A percentile compares a stretch with the other conserved stretches of the same genome.
phyloP scores from a whole-genome alignment of 2,888 invertebrate species.

The Yponomeuta evonymella region DNA sequence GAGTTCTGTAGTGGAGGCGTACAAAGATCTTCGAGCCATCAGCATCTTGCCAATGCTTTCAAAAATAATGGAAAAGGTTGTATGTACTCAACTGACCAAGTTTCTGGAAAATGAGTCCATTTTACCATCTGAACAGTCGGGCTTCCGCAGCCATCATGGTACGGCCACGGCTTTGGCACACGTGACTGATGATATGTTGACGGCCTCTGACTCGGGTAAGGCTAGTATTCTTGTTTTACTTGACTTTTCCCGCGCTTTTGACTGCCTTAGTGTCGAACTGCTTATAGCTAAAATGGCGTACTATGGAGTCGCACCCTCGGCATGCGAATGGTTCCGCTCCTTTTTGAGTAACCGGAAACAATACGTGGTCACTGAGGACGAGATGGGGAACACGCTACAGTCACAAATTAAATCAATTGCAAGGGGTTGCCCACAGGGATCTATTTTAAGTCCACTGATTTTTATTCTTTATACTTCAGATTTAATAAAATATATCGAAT shows the following conservation, averaged over 20 bases:
- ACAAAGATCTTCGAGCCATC: no score
- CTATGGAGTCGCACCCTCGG: slow-evolving; percentile 14
- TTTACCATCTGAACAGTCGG: slow-evolving; percentile 1
- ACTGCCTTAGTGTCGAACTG: slow-evolving; percentile 22
- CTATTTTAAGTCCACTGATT: neutral
- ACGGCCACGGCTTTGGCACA: slow-evolving; percentile 26
- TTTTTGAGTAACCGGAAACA: slow-evolving; percentile 10
- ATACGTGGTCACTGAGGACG: neutral
- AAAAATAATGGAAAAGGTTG: slow-evolving; percentile 7
- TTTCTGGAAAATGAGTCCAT: slow-evolving; percentile 7
- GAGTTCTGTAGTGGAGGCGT: no score
- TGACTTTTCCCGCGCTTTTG: slow-evolving; percentile 30
- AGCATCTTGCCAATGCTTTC: neutral
- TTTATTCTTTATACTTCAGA: slow-evolving; percentile 2
- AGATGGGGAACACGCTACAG: neutral
- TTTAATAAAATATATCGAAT: neutral
- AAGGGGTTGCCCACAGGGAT: slow-evolving; percentile 2
- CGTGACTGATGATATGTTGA: slow-evolving; percentile 23
- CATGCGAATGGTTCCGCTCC: neutral
- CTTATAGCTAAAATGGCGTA: slow-evolving; percentile 21
- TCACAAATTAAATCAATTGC: neutral
- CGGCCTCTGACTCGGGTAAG: slow-evolving; percentile 21
- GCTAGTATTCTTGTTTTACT: slow-evolving; percentile 24
- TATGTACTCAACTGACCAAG: slow-evolving; percentile 8
- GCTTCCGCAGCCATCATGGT: slow-evolving; percentile 7